phyloP scores from a whole-genome alignment of 2,797 vertebrate species.

The Rhinichthys osculus region DNA sequence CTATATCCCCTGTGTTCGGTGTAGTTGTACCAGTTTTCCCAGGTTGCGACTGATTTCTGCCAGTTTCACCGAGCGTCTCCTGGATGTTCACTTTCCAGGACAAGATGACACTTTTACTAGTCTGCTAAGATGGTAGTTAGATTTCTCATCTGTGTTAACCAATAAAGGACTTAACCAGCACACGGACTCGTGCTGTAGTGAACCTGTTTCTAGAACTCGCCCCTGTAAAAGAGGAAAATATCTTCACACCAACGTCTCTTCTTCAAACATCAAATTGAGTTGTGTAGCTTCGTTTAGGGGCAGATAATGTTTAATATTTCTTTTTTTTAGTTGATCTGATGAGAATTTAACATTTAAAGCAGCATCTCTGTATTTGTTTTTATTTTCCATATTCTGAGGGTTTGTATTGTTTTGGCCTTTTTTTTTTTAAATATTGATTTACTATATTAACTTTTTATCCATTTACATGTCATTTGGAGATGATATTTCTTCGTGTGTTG shows the following conservation, averaged over 20 bases:
- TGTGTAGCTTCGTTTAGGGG: conserved; percentile 39
- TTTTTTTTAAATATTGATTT: conserved; percentile 73
- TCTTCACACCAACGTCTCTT: conserved; percentile 27
- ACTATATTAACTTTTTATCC: conserved; percentile 77
- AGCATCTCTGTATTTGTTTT: conserved; percentile 73
- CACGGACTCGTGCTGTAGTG: conserved; percentile 72
- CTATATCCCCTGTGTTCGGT: conserved; percentile 59
- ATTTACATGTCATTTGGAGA: conserved; percentile 74
- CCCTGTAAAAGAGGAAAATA: conserved; percentile 54
- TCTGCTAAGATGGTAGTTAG: conserved; percentile 78
- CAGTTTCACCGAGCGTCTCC: conserved; percentile 69
- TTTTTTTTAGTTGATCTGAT: conserved; percentile 54
- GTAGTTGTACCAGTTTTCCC: conserved; percentile 66
- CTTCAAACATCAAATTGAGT: conserved; percentile 37
- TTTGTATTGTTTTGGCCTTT: conserved; percentile 83
- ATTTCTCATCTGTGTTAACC: conserved; percentile 79
- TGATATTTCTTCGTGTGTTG: conserved; percentile 74
- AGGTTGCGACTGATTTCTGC: conserved; percentile 58
- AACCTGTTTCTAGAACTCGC: conserved; percentile 67
- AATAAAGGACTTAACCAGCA: conserved; percentile 78
- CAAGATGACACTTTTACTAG: conserved; percentile 74
- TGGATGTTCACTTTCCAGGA: conserved; percentile 73
- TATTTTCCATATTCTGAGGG: conserved; percentile 76
- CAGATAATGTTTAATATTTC: conserved; percentile 51
- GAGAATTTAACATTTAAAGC: conserved; percentile 65